These are phyloP conservation scores for Drosophila serrata DNA, from an alignment of 1,140 invertebrate species.

Conservation along the genomic window DNA sequence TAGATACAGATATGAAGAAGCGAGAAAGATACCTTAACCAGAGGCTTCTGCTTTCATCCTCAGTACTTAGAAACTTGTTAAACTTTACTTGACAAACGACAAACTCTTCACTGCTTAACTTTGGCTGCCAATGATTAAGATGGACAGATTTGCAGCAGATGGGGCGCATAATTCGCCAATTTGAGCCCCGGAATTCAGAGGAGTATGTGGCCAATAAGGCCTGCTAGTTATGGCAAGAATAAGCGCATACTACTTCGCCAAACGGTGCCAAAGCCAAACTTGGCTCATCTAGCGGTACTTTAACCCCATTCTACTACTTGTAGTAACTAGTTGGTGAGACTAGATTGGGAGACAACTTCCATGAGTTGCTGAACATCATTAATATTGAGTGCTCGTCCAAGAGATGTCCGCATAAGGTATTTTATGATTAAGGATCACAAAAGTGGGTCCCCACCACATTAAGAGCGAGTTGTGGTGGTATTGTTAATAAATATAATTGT, in stretches of 20 bases:
- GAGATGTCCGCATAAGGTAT: conserved; percentile 4
- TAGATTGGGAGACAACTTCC: conserved; percentile 12
- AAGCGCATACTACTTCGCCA: conserved; percentile 2
- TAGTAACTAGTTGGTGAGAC: conserved; percentile 17
- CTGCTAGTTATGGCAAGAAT: conserved; percentile 13
- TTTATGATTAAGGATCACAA: conserved; percentile 10
- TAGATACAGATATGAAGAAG: conserved; percentile 5
- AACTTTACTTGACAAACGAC: conserved; percentile 44
- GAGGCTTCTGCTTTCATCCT: conserved; percentile 3
- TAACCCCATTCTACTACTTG: conserved; percentile 27
- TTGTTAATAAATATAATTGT: neutral
- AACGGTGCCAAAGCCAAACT: conserved; percentile 34
- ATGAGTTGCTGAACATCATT: conserved; percentile 18
- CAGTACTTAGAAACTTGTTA: conserved; percentile 40
- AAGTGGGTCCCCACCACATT: conserved; percentile 7
- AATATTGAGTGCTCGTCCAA: conserved; percentile 13
- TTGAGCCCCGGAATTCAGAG: conserved; percentile 22
- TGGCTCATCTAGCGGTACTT: conserved; percentile 34
- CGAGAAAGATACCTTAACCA: neutral
- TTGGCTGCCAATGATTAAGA: conserved; percentile 35
- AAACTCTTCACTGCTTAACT: conserved; percentile 21
- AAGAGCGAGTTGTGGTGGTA: neutral
- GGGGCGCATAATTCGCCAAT: conserved; percentile 42
- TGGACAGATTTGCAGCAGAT: conserved; percentile 33
- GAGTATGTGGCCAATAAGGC: conserved; percentile 42